Evolutionary conservation across 2,888 invertebrate species (phyloP).

Genomic region (Blera fallax): DNA sequence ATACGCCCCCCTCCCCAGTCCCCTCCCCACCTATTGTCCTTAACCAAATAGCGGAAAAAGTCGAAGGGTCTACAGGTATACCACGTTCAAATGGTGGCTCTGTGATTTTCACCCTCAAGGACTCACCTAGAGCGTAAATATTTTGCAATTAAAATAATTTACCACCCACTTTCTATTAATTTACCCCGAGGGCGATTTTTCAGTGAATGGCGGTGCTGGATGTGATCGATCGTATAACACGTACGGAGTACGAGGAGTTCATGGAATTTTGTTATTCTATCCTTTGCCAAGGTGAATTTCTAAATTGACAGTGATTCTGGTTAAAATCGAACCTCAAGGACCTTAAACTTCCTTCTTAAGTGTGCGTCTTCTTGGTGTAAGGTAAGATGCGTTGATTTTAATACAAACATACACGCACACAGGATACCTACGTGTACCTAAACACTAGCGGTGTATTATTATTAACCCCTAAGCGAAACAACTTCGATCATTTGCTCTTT

Average conservation of each 20-base stretch:
- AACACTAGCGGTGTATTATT: not conserved
- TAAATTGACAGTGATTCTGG: conserved; percentile 28
- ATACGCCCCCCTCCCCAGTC: not conserved
- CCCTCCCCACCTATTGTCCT: too few species aligned
- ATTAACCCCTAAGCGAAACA: conserved; percentile 49
- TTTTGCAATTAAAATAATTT: conserved; percentile 63
- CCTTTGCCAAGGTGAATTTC: conserved; percentile 24
- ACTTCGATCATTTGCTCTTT: conserved; percentile 50
- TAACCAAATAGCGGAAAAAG: not conserved
- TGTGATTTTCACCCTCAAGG: not conserved
- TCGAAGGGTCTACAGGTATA: not conserved
- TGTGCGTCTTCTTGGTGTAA: not conserved
- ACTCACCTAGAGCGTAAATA: conserved; percentile 39
- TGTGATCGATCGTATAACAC: conserved; percentile 15
- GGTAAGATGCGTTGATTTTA: not conserved
- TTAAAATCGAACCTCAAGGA: not conserved
- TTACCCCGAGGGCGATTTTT: not conserved
- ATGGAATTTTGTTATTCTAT: not conserved
- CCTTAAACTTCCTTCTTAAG: not conserved
- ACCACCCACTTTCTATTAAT: conserved; percentile 34
- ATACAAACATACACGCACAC: not conserved
- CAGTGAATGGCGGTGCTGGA: not conserved
- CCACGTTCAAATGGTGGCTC: not conserved
- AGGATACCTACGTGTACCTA: not conserved
- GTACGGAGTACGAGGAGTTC: not conserved